Evolutionary conservation across 2,888 invertebrate species (phyloP).

Genomic region (Podabrus alpinus): DNA sequence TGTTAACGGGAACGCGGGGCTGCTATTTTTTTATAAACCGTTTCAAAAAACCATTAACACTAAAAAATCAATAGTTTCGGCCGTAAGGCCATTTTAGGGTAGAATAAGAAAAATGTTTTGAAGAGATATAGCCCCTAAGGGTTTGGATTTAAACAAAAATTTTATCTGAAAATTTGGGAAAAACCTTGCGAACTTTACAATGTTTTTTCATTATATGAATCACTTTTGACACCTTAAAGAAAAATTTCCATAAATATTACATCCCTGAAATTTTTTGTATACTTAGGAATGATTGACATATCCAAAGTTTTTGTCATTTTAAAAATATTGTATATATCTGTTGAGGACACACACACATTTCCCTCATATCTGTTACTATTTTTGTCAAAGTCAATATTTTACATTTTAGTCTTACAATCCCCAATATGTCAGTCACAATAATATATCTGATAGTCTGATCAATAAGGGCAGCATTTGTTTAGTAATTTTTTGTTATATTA

Average conservation of each 20-base stretch:
- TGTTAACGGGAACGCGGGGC: no score
- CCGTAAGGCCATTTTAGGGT: no score
- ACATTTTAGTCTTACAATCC: background rate
- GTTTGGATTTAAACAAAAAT: no score
- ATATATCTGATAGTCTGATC: background rate
- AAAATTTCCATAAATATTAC: background rate
- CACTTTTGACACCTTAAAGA: background rate
- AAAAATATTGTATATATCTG: background rate
- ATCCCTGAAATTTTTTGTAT: background rate
- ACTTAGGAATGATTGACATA: background rate
- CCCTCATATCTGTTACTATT: background rate
- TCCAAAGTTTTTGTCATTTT: background rate
- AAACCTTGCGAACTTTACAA: background rate
- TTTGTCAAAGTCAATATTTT: background rate
- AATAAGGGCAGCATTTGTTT: background rate
- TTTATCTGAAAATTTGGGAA: no score
- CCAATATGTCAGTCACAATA: background rate
- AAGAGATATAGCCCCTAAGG: no score
- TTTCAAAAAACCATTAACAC: no score
- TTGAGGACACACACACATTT: background rate
- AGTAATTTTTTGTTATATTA: background rate
- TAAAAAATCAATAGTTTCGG: no score
- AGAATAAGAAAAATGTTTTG: no score
- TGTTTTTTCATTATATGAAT: background rate
- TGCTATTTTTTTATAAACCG: no score